phyloP scores from a whole-genome alignment of 2,797 vertebrate genomes.

The Perodicticus potto region DNA sequence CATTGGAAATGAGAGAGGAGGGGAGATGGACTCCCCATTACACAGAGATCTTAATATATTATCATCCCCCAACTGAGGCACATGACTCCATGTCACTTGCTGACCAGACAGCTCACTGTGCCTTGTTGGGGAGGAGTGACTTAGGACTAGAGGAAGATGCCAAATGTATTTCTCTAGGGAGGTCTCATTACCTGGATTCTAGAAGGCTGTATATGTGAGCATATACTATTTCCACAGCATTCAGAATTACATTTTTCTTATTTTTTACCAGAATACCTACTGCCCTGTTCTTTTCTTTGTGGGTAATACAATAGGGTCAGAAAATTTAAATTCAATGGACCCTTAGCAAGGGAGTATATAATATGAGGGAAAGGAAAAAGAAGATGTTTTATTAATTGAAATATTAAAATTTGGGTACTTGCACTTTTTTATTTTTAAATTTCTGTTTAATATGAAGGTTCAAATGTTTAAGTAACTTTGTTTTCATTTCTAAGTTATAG shows the following conservation, averaged over 20 bases:
- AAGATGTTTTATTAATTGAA: background rate
- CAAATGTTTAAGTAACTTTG: too few relatives aligned
- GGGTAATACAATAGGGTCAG: background rate
- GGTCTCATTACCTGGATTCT: background rate
- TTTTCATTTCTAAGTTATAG: too few relatives aligned
- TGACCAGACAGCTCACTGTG: background rate
- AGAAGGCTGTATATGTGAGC: background rate
- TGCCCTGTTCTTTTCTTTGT: background rate
- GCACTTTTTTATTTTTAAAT: background rate
- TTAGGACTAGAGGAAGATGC: background rate
- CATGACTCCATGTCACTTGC: background rate
- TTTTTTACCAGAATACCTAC: background rate
- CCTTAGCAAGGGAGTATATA: background rate
- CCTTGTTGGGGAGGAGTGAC: background rate
- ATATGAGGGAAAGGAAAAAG: background rate
- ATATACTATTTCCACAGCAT: background rate
- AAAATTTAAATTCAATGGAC: slow-evolving; percentile 24
- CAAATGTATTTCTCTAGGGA: background rate
- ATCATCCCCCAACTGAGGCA: background rate
- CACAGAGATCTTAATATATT: background rate
- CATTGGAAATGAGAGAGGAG: background rate
- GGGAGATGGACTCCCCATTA: background rate
- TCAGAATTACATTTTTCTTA: slow-evolving; percentile 28
- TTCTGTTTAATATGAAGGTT: too few relatives aligned
- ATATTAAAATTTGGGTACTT: background rate